These are phyloP conservation scores for Hesperophylax magnus DNA, from an alignment of 1,140 invertebrate species.

Conservation along the genomic window DNA sequence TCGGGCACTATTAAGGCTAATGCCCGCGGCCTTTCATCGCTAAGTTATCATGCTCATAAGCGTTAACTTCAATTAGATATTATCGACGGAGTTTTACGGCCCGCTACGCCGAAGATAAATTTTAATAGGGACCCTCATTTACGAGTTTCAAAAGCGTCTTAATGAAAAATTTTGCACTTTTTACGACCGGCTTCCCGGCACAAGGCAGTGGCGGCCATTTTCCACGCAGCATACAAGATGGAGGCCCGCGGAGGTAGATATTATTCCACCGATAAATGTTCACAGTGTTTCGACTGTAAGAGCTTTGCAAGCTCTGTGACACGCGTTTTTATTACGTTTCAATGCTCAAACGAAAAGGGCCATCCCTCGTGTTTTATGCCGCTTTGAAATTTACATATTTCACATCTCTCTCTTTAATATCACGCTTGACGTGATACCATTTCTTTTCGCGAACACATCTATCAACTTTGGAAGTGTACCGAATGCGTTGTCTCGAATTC, in stretches of 20 bases:
- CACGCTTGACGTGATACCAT: constrained; percentile 57
- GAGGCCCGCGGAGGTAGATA: not conserved
- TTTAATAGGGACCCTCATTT: constrained; percentile 57
- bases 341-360: constrained; percentile 15
- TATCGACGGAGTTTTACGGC: constrained; percentile 54
- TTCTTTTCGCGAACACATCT: constrained; percentile 57
- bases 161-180: constrained; percentile 58
- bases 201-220: constrained; percentile 8
- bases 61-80: constrained; percentile 59
- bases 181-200: constrained; percentile 50
- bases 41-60: constrained; percentile 57
- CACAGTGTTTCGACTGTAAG: not conserved
- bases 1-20: constrained; percentile 25
- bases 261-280: constrained; percentile 6
- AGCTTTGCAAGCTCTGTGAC: constrained; percentile 22
- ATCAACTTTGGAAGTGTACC: constrained; percentile 56
- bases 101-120: constrained; percentile 53
- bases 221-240: constrained; percentile 19
- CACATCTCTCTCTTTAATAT: constrained; percentile 58
- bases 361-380: constrained; percentile 34
- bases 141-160: constrained; percentile 57
- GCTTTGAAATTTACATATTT: constrained; percentile 55
- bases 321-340: constrained; percentile 30
- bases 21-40: constrained; percentile 56
- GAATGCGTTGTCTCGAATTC: constrained; percentile 52